Conservation (phyloP, 2,888 invertebrate species). For the Pammene fasciana region DNA sequence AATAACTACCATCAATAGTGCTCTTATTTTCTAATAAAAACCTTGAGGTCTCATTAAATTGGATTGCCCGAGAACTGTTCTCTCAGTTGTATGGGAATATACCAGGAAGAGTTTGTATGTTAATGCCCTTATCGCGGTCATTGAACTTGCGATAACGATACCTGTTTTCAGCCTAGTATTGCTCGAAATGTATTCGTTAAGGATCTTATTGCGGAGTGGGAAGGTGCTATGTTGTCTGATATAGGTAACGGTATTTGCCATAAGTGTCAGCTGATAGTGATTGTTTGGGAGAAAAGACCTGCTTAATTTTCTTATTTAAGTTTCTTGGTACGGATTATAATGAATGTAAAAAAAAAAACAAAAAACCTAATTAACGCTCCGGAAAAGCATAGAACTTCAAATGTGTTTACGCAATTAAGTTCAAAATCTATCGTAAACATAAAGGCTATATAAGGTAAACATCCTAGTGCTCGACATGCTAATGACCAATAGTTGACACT, state of each 20-base stretch:
- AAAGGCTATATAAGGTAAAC: too few relatives aligned
- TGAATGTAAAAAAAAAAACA: too few relatives aligned
- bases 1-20: too few relatives aligned
- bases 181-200: background rate
- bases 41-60: background rate
- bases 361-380: too few relatives aligned
- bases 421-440: too few relatives aligned
- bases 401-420: too few relatives aligned
- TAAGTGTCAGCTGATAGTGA: background rate
- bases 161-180: conserved; percentile 35
- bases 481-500: too few relatives aligned
- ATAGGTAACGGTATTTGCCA: background rate
- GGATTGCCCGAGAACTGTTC: background rate
- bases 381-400: too few relatives aligned
- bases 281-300: background rate
- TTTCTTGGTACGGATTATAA: too few relatives aligned
- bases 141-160: conserved; percentile 53
- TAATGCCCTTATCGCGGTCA: conserved; percentile 53
- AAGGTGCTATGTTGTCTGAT: conserved; percentile 5
- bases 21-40: too few relatives aligned
- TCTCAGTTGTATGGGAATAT: background rate
- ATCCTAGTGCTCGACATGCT: too few relatives aligned
- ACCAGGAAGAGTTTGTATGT: conserved; percentile 40
- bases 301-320: conserved; percentile 1
- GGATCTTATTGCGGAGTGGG: background rate